Evolutionary conservation across 2,113 vertebrate genomes (phyloP).

Genomic region (Suncus etruscus): DNA sequence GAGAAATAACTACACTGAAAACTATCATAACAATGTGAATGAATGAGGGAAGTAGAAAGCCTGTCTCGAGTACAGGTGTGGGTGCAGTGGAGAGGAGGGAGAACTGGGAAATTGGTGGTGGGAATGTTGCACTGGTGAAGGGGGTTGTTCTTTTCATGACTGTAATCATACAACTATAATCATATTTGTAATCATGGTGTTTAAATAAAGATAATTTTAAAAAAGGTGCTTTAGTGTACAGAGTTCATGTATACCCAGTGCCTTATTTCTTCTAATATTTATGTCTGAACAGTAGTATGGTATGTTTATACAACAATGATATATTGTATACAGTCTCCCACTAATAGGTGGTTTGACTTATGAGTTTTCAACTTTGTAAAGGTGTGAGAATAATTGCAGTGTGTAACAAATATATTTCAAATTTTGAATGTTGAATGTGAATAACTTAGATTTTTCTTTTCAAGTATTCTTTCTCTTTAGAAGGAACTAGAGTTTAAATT

Average conservation of each 20-base stretch:
- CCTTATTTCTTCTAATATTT: not conserved
- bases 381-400: not conserved
- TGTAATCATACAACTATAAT: no score
- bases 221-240: not conserved
- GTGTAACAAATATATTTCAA: not conserved
- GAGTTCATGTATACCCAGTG: not conserved
- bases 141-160: no score
- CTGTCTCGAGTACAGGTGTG: no score
- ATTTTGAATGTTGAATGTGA: not conserved
- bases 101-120: no score
- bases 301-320: not conserved
- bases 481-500: constrained; percentile 20
- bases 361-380: not conserved
- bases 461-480: not conserved
- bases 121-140: no score
- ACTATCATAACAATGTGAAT: no score
- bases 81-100: no score
- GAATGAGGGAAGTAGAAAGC: no score
- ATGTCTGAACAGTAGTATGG: not conserved
- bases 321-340: not conserved
- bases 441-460: no score
- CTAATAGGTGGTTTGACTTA: not conserved
- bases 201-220: no score
- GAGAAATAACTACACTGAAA: no score
- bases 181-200: no score